Percentiles rank a stretch among this genome's conserved stretches.
Conservation (phyloP, 2,113 vertebrate species). For the Neomonachus schauinslandi region DNA sequence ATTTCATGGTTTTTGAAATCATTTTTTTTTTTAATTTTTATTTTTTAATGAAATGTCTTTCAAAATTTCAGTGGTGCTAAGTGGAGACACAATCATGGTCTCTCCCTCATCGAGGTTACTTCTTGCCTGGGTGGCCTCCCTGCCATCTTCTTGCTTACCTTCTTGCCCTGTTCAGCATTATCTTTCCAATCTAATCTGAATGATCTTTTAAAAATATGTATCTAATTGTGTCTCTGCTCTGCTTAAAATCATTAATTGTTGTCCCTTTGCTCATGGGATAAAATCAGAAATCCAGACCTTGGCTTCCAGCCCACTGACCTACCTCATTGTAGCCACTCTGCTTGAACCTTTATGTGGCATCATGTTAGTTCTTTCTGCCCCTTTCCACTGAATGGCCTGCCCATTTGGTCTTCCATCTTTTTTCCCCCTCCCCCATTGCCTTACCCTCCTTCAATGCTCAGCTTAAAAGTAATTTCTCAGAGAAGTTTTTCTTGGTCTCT, state of each 20-base stretch:
- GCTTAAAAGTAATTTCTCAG: neutral
- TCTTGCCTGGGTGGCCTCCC: neutral
- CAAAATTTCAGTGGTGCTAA: neutral
- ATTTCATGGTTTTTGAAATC: neutral
- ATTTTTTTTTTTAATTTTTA: neutral
- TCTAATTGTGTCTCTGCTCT: neutral
- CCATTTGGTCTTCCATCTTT: neutral
- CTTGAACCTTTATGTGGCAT: neutral
- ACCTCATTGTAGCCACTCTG: neutral
- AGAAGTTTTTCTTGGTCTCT: neutral
- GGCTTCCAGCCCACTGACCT: neutral
- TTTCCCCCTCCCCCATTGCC: rapidly evolving
- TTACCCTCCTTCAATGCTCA: neutral
- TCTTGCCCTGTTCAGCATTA: neutral
- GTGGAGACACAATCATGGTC: neutral
- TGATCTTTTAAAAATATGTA: neutral
- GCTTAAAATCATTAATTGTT: neutral
- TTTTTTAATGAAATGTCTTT: neutral
- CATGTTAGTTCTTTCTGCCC: neutral
- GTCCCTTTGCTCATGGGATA: neutral
- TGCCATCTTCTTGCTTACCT: neutral
- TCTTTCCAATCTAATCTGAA: neutral
- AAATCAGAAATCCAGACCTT: neutral
- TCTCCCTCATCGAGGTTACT: neutral
- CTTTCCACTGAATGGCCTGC: neutral